Base-by-base conservation (phyloP, 1,140 invertebrate species). In the Musca domestica region DNA sequence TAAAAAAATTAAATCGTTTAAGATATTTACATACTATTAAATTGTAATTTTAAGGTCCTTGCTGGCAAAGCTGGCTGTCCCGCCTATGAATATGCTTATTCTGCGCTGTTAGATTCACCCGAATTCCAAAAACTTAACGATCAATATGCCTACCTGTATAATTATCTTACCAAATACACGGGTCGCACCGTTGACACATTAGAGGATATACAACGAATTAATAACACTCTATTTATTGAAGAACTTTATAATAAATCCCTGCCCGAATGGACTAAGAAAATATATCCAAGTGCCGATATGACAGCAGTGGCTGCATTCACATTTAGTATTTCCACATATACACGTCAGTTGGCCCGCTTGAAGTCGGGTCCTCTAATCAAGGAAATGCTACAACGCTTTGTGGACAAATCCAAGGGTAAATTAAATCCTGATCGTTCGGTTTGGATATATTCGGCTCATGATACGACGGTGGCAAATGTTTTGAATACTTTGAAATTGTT, bases 371-470 rank as follows among this genome's bases (percentile, higher is more conserved):
- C 88, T 0, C 73, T 94, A 15, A 74, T 94, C 4, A 86, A 87
- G 74, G 84, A 88, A 72, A 88, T 92, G 30, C 78, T 89, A 6
- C 67, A 85, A 1, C 84, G 89, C 48, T 87, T 91, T 80, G 71
- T 81, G 0, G 71, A 80, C 1, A 86, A 87, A 71, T 78, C 82
- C 0, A 73, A 70, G 0, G 66, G 66, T 0, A 71, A 72, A 66
- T 69, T 87, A 23, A 71, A 73, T 1, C 85, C 86, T 5, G 74
- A 87, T 70, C 84, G 87, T 34, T 92, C 90, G 72, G 69, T 94
- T 54, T 88, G 87, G 74, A 84, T 94, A 22, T 93, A 91, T 73
- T 93, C 91, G 74, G 90, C 85, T 25, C 94, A 96, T 79, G 95
- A 96, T 80, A 88, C 89, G 3, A 95, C 92, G 0, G 77, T 96